These are phyloP conservation scores for Limenitis camilla DNA, from an alignment of 2,888 invertebrate genomes.

Conservation along the genomic window DNA sequence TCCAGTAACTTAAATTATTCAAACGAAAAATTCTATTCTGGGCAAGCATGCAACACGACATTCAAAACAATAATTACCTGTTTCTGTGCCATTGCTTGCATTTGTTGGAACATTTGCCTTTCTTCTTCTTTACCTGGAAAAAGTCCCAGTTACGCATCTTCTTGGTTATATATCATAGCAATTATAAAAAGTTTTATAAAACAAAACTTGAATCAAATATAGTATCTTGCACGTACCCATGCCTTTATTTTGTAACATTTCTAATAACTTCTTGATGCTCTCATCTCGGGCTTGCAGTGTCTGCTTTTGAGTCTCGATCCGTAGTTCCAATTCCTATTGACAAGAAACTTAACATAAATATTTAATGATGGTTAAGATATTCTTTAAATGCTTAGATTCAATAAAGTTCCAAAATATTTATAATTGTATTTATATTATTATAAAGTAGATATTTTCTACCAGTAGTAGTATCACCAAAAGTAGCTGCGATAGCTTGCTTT, in stretches of 20 bases:
- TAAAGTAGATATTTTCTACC: too few relatives aligned
- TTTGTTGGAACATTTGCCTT: conserved; percentile 96
- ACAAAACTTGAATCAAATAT: background rate
- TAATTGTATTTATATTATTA: too few relatives aligned
- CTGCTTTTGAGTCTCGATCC: conserved; percentile 98
- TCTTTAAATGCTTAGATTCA: too few relatives aligned
- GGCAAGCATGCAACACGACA: conserved; percentile 41
- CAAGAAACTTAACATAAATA: too few relatives aligned
- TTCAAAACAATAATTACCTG: conserved; percentile 79
- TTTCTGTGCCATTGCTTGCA: conserved; percentile 97
- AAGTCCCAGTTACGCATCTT: conserved; percentile 32
- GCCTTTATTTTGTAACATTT: conserved; percentile 98
- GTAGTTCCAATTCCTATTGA: conserved; percentile 87
- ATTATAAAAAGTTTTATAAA: too few relatives aligned
- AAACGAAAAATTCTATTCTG: conserved; percentile 28
- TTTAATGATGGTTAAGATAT: too few relatives aligned
- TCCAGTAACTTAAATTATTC: conserved; percentile 26
- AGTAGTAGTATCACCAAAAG: too few relatives aligned
- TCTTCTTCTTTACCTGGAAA: conserved; percentile 94
- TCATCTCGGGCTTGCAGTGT: conserved; percentile 97
- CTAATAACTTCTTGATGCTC: conserved; percentile 97
- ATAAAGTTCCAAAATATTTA: too few relatives aligned
- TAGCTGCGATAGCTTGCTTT: too few relatives aligned
- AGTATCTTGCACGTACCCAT: conserved; percentile 81
- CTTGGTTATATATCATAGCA: conserved; percentile 5